Conservation (phyloP, 2,888 invertebrate genomes). For the Eledone cirrhosa region DNA sequence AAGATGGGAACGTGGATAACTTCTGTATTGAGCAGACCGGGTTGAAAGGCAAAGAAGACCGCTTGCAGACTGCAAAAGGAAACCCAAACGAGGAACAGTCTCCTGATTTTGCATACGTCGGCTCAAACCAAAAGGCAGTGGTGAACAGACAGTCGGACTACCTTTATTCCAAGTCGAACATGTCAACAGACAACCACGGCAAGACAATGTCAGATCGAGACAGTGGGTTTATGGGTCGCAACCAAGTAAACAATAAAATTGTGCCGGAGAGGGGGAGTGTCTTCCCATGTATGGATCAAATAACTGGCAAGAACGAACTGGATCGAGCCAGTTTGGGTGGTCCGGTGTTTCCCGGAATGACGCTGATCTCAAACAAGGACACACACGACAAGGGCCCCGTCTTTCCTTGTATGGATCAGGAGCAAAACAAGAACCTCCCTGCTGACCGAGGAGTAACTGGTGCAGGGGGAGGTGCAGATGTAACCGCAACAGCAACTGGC, state of each 20-base stretch:
- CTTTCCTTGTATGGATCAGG: constrained; percentile 16
- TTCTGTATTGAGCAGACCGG: not conserved
- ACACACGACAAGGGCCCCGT: constrained; percentile 1
- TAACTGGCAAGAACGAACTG: not conserved
- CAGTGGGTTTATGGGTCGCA: not conserved
- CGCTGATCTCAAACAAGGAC: not conserved
- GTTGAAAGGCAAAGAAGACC: no score
- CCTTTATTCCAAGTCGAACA: not conserved
- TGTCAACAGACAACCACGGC: no score
- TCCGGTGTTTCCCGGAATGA: not conserved
- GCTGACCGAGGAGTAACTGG: not conserved
- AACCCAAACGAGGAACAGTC: not conserved
- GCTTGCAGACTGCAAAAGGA: no score
- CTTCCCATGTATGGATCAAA: constrained; percentile 21
- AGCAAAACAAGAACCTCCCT: not conserved
- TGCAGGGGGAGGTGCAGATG: not conserved
- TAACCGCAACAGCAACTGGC: not conserved
- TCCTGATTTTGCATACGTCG: not conserved
- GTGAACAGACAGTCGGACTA: not conserved
- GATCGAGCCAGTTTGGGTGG: not conserved
- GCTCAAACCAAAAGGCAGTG: not conserved
- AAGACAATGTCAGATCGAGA: constrained; percentile 21
- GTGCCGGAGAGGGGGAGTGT: constrained; percentile 11
- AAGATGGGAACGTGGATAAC: not conserved
- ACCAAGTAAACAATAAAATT: not conserved